Percentiles rank a stretch among this genome's conserved stretches.
These are phyloP conservation scores for Drosophila kuntzei DNA, from an alignment of 2,888 invertebrate species.

Conservation along the genomic window DNA sequence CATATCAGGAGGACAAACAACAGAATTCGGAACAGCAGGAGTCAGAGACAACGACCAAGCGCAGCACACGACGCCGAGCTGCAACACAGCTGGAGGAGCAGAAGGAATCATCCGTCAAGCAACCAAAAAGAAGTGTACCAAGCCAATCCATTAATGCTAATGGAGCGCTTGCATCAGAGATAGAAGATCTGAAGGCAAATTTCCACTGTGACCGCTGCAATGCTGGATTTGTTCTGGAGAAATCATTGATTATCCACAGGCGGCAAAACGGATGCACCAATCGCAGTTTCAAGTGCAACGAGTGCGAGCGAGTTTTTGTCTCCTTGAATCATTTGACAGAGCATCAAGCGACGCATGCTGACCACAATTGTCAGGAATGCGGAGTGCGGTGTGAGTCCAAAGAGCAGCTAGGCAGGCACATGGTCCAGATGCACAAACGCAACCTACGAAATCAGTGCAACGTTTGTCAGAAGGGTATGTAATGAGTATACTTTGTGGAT, in stretches of 20 bases:
- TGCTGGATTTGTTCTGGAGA: constrained; percentile 82
- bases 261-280: constrained; percentile 86
- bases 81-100: constrained; percentile 25
- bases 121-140: constrained; percentile 21
- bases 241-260: constrained; percentile 81
- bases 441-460: constrained; percentile 87
- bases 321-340: constrained; percentile 87
- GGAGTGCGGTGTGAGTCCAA: constrained; percentile 85
- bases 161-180: no score
- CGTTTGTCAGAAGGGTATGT: constrained; percentile 81
- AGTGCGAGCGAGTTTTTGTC: constrained; percentile 87
- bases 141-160: neutral
- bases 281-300: constrained; percentile 86
- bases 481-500: neutral
- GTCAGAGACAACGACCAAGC: constrained; percentile 29
- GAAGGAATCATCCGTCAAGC: constrained; percentile 18
- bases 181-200: constrained; percentile 45
- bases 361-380: constrained; percentile 84
- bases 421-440: constrained; percentile 85
- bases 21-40: constrained; percentile 7
- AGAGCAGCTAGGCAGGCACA: constrained; percentile 86
- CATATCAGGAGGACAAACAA: constrained; percentile 11
- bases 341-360: constrained; percentile 85
- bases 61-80: constrained; percentile 40
- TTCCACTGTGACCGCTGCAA: constrained; percentile 82